Evolutionary conservation across 1,140 invertebrate genomes (phyloP).

Genomic region (Odontomachus brunneus): DNA sequence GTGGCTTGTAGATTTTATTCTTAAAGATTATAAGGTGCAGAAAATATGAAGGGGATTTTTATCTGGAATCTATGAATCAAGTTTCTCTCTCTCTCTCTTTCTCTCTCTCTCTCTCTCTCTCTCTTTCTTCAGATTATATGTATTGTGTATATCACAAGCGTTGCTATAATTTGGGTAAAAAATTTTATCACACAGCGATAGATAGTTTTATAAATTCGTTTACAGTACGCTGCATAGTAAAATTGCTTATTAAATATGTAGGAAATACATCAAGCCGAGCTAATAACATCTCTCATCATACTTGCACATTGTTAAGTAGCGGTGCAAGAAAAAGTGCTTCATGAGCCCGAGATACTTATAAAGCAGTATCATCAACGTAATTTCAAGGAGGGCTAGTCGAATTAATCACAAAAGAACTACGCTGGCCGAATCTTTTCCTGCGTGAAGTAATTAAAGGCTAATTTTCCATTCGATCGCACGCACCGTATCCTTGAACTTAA

Average conservation of each 20-base stretch:
- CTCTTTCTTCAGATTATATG: neutral
- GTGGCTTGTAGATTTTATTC: constrained; percentile 16
- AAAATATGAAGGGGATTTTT: neutral
- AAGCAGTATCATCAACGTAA: constrained; percentile 22
- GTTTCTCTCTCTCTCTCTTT: neutral
- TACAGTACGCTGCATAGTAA: constrained; percentile 49
- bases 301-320: constrained; percentile 46
- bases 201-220: constrained; percentile 33
- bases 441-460: constrained; percentile 26
- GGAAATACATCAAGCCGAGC: constrained; percentile 31
- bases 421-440: constrained; percentile 46
- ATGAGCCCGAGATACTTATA: constrained; percentile 17
- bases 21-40: neutral
- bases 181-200: neutral
- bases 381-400: neutral
- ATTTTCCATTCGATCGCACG: constrained; percentile 58
- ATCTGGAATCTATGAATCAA: constrained; percentile 26
- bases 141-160: neutral
- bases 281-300: constrained; percentile 54
- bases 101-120: too few species aligned
- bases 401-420: constrained; percentile 32
- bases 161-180: constrained; percentile 9
- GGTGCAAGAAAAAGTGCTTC: constrained; percentile 14
- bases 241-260: constrained; percentile 57
- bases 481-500: neutral